Evolutionary conservation across 2,797 vertebrate genomes (phyloP).

Genomic region (Aphelocoma californica): DNA sequence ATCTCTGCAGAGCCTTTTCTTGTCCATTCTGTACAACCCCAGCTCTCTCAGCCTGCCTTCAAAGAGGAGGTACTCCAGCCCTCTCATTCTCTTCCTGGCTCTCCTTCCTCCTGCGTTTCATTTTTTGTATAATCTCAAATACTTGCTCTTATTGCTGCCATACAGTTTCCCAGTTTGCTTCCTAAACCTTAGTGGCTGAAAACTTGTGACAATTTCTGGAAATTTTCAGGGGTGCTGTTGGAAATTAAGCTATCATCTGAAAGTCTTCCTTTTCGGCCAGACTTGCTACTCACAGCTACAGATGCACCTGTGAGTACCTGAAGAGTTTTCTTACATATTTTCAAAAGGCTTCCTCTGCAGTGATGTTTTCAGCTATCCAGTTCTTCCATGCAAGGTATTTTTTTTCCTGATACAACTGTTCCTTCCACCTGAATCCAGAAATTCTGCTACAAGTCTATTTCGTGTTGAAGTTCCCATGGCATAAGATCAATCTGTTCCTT

Average conservation of each 20-base stretch:
- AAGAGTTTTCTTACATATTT: background rate
- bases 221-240: background rate
- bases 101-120: accelerated
- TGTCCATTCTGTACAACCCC: background rate
- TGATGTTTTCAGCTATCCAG: background rate
- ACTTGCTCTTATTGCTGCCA: background rate
- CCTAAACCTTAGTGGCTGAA: background rate
- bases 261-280: background rate
- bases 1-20: background rate
- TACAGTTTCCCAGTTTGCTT: background rate
- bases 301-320: background rate
- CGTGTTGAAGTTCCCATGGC: background rate
- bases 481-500: background rate
- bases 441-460: background rate
- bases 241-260: background rate
- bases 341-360: background rate
- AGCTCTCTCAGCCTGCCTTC: background rate
- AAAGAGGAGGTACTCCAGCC: background rate
- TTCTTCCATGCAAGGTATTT: background rate
- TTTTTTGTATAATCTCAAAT: background rate
- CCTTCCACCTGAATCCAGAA: background rate
- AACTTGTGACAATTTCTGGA: background rate
- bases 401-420: background rate
- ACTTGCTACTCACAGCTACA: background rate
- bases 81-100: background rate